phyloP scores from a whole-genome alignment of 2,888 invertebrate genomes.

The Galerucella calmariensis region DNA sequence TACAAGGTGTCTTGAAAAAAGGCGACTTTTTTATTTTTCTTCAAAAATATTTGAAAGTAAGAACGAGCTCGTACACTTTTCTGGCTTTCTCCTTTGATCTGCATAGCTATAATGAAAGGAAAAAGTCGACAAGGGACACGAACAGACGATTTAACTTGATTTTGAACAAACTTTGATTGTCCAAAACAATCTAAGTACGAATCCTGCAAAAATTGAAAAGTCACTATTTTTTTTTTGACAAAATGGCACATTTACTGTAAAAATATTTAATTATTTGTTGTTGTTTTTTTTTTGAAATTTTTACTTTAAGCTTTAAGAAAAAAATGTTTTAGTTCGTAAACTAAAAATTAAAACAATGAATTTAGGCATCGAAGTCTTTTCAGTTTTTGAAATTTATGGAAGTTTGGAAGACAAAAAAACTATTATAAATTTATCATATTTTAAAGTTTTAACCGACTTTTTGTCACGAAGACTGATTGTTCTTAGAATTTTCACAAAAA shows the following conservation, averaged over 20 bases:
- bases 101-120: too few relatives aligned
- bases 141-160: too few relatives aligned
- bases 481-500: conserved; percentile 49
- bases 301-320: not conserved
- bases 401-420: too few relatives aligned
- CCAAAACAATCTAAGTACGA: too few relatives aligned
- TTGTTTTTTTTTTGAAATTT: not conserved
- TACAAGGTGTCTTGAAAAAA: too few relatives aligned
- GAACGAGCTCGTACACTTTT: too few relatives aligned
- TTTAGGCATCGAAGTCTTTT: conserved; percentile 45
- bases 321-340: not conserved
- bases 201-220: too few relatives aligned
- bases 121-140: too few relatives aligned
- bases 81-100: too few relatives aligned
- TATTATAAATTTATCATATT: conserved; percentile 28
- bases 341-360: conserved; percentile 45
- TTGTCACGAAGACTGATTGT: conserved; percentile 56
- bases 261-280: not conserved
- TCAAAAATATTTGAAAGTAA: too few relatives aligned
- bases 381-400: not conserved
- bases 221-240: not conserved
- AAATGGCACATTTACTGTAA: not conserved
- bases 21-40: too few relatives aligned
- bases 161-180: too few relatives aligned
- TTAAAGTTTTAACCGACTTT: conserved; percentile 45